Evolutionary conservation across 2,888 invertebrate genomes (phyloP), one percentile per base, ranked within the genome.

Genomic region (Dysmachus trigonus): DNA sequence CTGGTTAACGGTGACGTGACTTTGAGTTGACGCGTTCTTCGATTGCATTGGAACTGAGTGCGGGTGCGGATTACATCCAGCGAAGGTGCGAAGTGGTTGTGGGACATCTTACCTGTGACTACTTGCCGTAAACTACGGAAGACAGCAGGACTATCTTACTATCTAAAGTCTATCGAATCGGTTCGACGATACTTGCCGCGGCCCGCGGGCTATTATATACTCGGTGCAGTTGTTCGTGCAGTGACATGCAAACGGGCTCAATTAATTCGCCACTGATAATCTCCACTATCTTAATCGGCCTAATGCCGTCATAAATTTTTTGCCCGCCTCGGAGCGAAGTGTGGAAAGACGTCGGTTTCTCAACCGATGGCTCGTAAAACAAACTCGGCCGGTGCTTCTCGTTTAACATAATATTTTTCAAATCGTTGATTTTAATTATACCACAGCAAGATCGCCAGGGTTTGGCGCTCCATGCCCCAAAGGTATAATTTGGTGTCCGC

Each of bases 371-470:
- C 30, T 72, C 83, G 72, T 83, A 72, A 72, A 83, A 83, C 83
- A 83, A 83, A 83, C 72, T 83, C 72, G 72, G 72, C 72, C 83
- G 38, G 72, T 41, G 83, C 83, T 62, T 71, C 83, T 83, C 83
- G 83, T 83, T 41, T 83, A 83, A 83, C 83, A 83, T 83, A 83
- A 83, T 72, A 83, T 83, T 86, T 86, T 81, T 86, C 81, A 86
- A 86, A 86, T 86, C 86, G 81, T 82, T 74, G 86, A 72, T 86
- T 86, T 86, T 86, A 86, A 86, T 86, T 86, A 86, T 86, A 86
- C 53, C 35, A 27, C 83, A 13, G 22, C 33, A 38, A 72, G 72
- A 83, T 72, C 72, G 72, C 72, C 72, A 83, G 83, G 83, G 83
- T 72, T 71, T 27, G 2, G 7, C 41, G 83, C n/a, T 71, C 72